Percentiles rank a stretch among this genome's conserved stretches.
phyloP scores from a whole-genome alignment of 2,797 vertebrate species.

The Tolypeutes matacus region DNA sequence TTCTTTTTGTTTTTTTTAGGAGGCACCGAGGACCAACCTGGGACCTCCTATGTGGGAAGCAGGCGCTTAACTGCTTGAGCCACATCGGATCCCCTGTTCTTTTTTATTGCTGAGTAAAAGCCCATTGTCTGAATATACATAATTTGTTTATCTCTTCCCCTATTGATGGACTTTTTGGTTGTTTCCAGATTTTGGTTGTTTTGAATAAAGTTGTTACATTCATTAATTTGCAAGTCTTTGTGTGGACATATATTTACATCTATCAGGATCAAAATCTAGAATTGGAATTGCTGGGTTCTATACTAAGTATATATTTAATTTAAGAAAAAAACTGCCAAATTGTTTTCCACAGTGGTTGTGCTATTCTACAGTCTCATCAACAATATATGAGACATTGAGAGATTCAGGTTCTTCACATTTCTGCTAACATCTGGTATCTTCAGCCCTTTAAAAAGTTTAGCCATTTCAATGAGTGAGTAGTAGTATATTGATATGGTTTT shows the following conservation, averaged over 20 bases:
- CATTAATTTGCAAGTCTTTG: background rate
- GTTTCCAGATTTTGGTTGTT: background rate
- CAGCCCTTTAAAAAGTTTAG: background rate
- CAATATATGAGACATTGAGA: background rate
- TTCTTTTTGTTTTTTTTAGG: too few relatives aligned
- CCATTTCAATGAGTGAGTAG: background rate
- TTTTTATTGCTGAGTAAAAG: constrained; percentile 19
- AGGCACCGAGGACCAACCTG: too few relatives aligned
- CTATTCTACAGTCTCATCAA: background rate
- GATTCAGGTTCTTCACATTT: background rate
- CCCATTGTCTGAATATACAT: background rate
- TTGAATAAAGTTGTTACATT: background rate
- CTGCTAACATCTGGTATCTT: constrained; percentile 23
- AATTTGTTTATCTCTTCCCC: background rate
- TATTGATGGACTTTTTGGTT: constrained; percentile 10
- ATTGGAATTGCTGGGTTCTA: background rate
- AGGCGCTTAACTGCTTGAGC: too few relatives aligned
- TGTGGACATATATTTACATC: background rate
- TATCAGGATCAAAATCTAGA: constrained; percentile 33
- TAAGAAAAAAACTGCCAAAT: background rate
- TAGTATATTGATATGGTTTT: background rate
- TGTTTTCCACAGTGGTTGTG: constrained; percentile 26
- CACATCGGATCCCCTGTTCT: background rate
- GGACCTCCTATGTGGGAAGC: too few relatives aligned
- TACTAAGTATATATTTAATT: constrained; percentile 7